These are phyloP conservation scores for Rotaria socialis DNA, from an alignment of 2,888 invertebrate genomes.

Conservation along the genomic window DNA sequence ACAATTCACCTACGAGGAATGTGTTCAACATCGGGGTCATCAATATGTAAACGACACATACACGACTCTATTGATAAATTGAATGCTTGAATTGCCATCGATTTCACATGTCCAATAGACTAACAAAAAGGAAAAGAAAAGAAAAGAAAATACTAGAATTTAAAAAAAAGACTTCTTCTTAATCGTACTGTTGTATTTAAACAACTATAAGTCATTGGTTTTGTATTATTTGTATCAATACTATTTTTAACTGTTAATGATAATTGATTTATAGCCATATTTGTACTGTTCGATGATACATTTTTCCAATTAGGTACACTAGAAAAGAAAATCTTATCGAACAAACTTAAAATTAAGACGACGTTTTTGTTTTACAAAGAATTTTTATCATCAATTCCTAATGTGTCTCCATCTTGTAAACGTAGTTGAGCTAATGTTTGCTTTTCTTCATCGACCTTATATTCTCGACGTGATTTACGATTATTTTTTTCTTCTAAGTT, in stretches of 20 bases:
- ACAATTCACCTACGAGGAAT: background rate
- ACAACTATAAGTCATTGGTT: slow-evolving; percentile 22
- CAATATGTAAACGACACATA: slow-evolving; percentile 16
- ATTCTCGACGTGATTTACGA: slow-evolving; percentile 18
- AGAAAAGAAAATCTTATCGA: background rate
- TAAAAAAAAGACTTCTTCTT: too few species aligned
- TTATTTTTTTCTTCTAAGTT: slow-evolving; percentile 35
- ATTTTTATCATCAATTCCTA: slow-evolving; percentile 29
- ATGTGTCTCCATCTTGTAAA: slow-evolving; percentile 23
- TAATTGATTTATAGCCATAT: background rate
- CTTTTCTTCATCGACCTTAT: background rate
- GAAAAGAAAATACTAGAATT: too few species aligned
- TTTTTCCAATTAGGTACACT: slow-evolving; percentile 22
- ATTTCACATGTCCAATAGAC: background rate
- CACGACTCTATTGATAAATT: background rate
- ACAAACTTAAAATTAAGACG: too few species aligned
- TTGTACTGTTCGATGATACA: background rate
- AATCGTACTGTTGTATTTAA: background rate
- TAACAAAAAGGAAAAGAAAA: background rate
- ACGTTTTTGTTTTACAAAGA: background rate
- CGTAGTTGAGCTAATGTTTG: background rate
- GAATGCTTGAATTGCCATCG: background rate
- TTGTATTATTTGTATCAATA: background rate
- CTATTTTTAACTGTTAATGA: slow-evolving; percentile 16
- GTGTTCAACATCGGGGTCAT: background rate